Evolutionary conservation across 2,113 vertebrate genomes (phyloP).

Genomic region (Leucosticte australis): DNA sequence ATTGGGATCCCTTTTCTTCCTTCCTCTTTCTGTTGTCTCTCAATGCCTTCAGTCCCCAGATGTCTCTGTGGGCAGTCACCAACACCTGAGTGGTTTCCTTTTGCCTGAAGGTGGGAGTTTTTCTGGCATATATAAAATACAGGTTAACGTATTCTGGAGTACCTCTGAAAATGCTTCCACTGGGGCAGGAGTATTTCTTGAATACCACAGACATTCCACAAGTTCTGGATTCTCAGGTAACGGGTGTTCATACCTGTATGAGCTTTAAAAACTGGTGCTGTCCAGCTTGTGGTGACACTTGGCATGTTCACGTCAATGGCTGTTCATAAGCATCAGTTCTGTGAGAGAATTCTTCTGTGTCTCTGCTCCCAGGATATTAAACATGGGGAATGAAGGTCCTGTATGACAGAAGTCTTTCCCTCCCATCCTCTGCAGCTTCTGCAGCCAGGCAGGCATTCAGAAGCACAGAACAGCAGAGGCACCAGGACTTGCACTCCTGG

Average conservation of each 20-base stretch:
- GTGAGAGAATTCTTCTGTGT: background rate
- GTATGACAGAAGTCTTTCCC: background rate
- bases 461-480: background rate
- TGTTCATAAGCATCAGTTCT: background rate
- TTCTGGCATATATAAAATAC: background rate
- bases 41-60: background rate
- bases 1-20: background rate
- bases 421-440: background rate
- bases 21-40: background rate
- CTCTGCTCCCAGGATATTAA: background rate
- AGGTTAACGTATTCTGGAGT: background rate
- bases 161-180: background rate
- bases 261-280: background rate
- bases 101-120: background rate
- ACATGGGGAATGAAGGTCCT: background rate
- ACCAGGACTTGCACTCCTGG: background rate
- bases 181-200: background rate
- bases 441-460: background rate
- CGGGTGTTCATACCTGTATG: fast-evolving
- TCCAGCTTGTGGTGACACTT: background rate
- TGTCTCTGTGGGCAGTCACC: background rate
- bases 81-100: background rate
- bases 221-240: background rate
- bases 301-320: background rate
- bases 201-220: background rate